Conservation (phyloP, 2,888 invertebrate genomes). For the Cremastobaeus sp. region DNA sequence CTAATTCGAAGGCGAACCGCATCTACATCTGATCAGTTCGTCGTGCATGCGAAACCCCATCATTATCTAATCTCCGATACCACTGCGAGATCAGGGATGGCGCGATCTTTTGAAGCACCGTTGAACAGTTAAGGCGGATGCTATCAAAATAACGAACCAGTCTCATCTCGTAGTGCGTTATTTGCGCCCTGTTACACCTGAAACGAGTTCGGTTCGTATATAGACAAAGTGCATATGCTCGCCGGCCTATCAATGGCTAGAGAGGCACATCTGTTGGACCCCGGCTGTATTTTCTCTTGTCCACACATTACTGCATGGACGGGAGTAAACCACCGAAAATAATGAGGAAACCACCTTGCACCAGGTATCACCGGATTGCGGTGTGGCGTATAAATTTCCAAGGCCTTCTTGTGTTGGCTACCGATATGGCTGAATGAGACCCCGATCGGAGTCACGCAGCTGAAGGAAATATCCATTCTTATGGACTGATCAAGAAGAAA, state of each 20-base stretch:
- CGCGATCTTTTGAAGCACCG: conserved; percentile 31
- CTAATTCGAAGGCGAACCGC: too few species aligned
- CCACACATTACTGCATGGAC: conserved; percentile 60
- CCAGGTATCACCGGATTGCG: conserved; percentile 51
- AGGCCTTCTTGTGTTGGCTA: conserved; percentile 38
- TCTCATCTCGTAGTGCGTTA: conserved; percentile 71
- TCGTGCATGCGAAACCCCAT: conserved; percentile 9
- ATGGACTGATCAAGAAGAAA: conserved; percentile 41
- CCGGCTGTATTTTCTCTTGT: conserved; percentile 49
- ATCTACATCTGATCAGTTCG: conserved; percentile 7
- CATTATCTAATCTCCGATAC: conserved; percentile 33
- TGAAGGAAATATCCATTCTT: conserved; percentile 48
- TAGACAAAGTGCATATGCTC: conserved; percentile 50
- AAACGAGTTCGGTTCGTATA: conserved; percentile 66
- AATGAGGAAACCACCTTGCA: conserved; percentile 59
- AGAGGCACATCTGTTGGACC: conserved; percentile 66
- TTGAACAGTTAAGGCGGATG: conserved; percentile 59
- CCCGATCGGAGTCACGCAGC: conserved; percentile 48
- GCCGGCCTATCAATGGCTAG: conserved; percentile 48
- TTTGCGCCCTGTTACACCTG: conserved; percentile 70
- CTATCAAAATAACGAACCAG: conserved; percentile 76
- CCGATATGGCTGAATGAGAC: conserved; percentile 38
- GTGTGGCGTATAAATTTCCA: conserved; percentile 51
- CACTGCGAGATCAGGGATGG: not conserved
- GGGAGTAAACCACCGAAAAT: conserved; percentile 67